Evolutionary conservation across 2,797 vertebrate genomes (phyloP).

Genomic region (Typhlichthys eigenmanni): DNA sequence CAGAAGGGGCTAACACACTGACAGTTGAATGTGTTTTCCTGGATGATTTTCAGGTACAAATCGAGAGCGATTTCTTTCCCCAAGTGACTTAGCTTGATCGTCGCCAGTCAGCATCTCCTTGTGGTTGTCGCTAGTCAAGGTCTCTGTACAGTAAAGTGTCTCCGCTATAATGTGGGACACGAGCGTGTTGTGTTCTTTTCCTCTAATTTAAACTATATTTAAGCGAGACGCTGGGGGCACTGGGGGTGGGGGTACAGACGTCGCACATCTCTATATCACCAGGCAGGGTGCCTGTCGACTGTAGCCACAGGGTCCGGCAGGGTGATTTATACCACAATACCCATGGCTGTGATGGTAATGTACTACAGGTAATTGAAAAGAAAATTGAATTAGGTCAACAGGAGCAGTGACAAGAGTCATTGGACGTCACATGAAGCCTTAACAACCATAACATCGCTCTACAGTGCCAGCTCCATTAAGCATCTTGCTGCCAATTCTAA

Average conservation of each 20-base stretch:
- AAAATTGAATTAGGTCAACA: conserved; percentile 81
- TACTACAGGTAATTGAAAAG: conserved; percentile 78
- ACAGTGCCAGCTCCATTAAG: conserved; percentile 46
- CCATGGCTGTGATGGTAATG: conserved; percentile 70
- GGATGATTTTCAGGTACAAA: conserved; percentile 1
- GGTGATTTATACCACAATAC: conserved; percentile 64
- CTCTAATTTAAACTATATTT: conserved; percentile 70
- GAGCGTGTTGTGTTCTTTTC: conserved; percentile 64
- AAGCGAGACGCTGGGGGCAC: conserved; percentile 49
- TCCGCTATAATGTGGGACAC: conserved; percentile 61
- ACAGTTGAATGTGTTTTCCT: too few species aligned
- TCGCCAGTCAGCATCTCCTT: conserved; percentile 23
- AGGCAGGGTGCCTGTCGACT: conserved; percentile 42
- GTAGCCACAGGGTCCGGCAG: conserved; percentile 49
- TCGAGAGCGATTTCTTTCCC: conserved; percentile 48
- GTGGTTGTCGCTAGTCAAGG: conserved; percentile 45
- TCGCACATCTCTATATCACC: conserved; percentile 68
- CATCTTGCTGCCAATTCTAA: conserved; percentile 52
- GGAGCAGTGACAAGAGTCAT: conserved; percentile 57
- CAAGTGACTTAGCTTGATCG: conserved; percentile 41
- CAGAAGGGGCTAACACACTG: not conserved
- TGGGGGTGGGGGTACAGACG: conserved; percentile 35
- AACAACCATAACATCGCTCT: conserved; percentile 59
- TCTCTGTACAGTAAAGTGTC: conserved; percentile 52
- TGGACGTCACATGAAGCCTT: conserved; percentile 61